phyloP scores from a whole-genome alignment of 2,113 vertebrate genomes.

The Prochilodus magdalenae region DNA sequence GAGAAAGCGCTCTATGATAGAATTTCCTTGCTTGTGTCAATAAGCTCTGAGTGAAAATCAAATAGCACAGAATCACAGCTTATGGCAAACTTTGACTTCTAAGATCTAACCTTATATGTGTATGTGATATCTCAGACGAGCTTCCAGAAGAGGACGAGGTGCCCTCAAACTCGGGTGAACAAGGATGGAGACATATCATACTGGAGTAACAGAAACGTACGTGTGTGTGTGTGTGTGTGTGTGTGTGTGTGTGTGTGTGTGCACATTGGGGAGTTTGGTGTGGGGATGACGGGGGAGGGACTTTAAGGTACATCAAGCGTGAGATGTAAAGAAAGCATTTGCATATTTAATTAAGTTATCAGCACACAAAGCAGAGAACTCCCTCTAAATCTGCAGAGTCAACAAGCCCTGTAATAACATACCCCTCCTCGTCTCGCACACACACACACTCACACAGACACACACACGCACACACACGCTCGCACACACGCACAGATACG shows the following conservation, averaged over 20 bases:
- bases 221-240: background rate
- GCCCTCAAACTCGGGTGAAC: too few species aligned
- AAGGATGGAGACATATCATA: background rate
- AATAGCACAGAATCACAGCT: too few species aligned
- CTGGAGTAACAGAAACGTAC: background rate
- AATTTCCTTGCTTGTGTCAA: too few species aligned
- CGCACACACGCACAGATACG: slow-evolving; percentile 21
- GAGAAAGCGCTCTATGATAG: too few species aligned
- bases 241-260: background rate
- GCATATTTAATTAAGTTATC: slow-evolving; percentile 85
- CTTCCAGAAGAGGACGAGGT: background rate
- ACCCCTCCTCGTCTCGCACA: slow-evolving; percentile 68
- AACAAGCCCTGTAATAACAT: slow-evolving; percentile 85
- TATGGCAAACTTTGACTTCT: too few species aligned
- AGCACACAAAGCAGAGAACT: slow-evolving; percentile 76
- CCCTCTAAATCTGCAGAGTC: slow-evolving; percentile 84
- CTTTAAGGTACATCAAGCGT: slow-evolving; percentile 64
- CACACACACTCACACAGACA: slow-evolving; percentile 37
- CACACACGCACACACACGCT: slow-evolving; percentile 15
- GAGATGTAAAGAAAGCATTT: slow-evolving; percentile 79
- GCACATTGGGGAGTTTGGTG: too few species aligned
- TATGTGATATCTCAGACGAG: too few species aligned
- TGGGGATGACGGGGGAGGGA: slow-evolving; percentile 22
- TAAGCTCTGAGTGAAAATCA: too few species aligned
- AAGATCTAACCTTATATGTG: too few species aligned